Percentiles rank a stretch among this genome's conserved stretches.
phyloP scores from a whole-genome alignment of 2,888 invertebrate genomes.

The Entomobrya multifasciata region DNA sequence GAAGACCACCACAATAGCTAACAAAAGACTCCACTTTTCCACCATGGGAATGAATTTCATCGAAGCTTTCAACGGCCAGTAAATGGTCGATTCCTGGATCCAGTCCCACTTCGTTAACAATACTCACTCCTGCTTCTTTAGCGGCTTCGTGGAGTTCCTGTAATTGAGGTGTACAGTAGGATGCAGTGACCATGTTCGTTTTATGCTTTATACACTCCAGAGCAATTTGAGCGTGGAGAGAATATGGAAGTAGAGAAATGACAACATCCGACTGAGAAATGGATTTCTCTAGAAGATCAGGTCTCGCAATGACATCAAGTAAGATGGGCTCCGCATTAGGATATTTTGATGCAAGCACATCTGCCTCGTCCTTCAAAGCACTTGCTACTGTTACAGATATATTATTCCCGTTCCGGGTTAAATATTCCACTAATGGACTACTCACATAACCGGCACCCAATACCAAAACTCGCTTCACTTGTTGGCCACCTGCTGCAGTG shows the following conservation, averaged over 20 bases:
- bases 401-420: constrained; percentile 88
- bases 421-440: constrained; percentile 96
- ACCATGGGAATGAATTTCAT: constrained; percentile 93
- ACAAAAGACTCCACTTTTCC: constrained; percentile 96
- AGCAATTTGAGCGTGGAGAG: constrained; percentile 91
- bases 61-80: constrained; percentile 97
- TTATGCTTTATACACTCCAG: constrained; percentile 91
- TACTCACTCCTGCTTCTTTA: constrained; percentile 92
- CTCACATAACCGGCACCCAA: constrained; percentile 98
- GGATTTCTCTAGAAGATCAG: constrained; percentile 87
- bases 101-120: constrained; percentile 97
- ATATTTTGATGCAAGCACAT: constrained; percentile 89
- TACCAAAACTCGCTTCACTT: constrained; percentile 88
- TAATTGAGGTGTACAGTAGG: constrained; percentile 94
- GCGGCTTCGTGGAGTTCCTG: constrained; percentile 90
- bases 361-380: constrained; percentile 93
- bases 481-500: neutral
- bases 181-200: constrained; percentile 97
- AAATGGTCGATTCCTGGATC: constrained; percentile 99
- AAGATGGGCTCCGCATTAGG: constrained; percentile 90
- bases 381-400: constrained; percentile 92
- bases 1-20: constrained; percentile 98
- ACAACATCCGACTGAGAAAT: constrained; percentile 89
- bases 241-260: constrained; percentile 94
- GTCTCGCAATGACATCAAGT: constrained; percentile 89